Base-by-base conservation (phyloP, 2,113 vertebrate species). In the Sebastes schlegelii region DNA sequence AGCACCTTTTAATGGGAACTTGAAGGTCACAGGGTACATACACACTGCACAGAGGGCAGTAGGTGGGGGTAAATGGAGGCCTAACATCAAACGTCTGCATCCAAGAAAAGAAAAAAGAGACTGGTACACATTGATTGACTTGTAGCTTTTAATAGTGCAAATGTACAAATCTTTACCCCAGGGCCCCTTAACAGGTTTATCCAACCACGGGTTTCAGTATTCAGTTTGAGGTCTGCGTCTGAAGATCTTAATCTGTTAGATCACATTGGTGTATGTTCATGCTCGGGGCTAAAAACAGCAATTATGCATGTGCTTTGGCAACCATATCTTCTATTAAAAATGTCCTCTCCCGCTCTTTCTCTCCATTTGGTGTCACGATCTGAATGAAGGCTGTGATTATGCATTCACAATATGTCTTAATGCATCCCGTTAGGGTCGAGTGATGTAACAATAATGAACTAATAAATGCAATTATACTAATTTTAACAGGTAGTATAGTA, bases 391-490 rank as follows among this genome's bases (percentile, higher is more conserved):
- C 51, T 77, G 8, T 12, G 54, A 46, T 12, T 26, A 11, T 61
- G 8, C 1, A 13, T 21, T 67, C 5, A 34, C 51, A 64, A 14
- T 67, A 51, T 57, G 11, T 68, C 21, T 76, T 72, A 65, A 75
- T 68, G 51, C 17, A 55, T 46, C 49, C n/a, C 40, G 21, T 49
- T 17, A 78, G 49, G 55, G 9, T 9, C 64, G 48, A 57, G 63
- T 69, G 72, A 73, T 62, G 7, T 14, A 61, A 62, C 14, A 40
- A 12, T 54, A 14, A 7, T 23, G 12, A 54, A 12, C 45, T 67
- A 73, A 77, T 70, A 14, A 70, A 45, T 74, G 71, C 63, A 57
- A 23, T 84, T 71, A 51, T 17, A n/a, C 5, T 45, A 8, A 43
- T 80, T 85, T 62, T 6, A 61, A 65, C 16, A 34, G 67, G 68